These are phyloP conservation scores for Callipepla squamata DNA, from an alignment of 2,113 vertebrate genomes.

Conservation along the genomic window DNA sequence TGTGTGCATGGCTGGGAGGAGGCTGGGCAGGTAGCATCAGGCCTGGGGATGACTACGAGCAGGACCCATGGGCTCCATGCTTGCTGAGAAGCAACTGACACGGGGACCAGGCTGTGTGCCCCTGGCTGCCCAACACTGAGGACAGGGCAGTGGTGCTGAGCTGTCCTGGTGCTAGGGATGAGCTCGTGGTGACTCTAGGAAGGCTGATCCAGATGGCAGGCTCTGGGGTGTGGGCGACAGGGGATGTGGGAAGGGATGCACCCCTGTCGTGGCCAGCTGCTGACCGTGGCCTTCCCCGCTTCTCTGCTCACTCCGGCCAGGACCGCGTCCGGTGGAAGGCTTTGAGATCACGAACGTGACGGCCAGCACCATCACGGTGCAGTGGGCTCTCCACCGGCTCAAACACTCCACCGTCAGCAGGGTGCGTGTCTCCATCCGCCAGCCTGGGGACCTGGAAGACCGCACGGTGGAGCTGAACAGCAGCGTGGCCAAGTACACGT, in stretches of 20 bases:
- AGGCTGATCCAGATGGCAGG: background rate
- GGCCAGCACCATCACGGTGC: slow-evolving; percentile 85
- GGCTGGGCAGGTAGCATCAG: background rate
- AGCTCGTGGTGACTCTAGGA: too few relatives aligned
- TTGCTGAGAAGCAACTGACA: background rate
- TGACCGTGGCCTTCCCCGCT: background rate
- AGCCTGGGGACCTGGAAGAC: slow-evolving; percentile 74
- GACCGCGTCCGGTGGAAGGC: slow-evolving; percentile 88
- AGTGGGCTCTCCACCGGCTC: slow-evolving; percentile 86
- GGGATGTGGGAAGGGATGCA: background rate
- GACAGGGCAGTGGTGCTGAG: background rate
- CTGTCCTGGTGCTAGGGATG: background rate
- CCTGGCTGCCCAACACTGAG: background rate
- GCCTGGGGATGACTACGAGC: background rate
- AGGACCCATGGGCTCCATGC: background rate
- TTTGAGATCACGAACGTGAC: slow-evolving; percentile 88
- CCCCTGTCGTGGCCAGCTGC: fast-evolving
- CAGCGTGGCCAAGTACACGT: slow-evolving; percentile 83
- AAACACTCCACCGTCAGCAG: slow-evolving; percentile 84
- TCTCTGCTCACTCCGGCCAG: slow-evolving; percentile 68
- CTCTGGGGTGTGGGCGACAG: background rate
- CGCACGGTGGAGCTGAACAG: slow-evolving; percentile 84
- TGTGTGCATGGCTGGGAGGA: background rate
- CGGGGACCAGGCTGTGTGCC: background rate
- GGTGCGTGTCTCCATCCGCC: slow-evolving; percentile 85